Conservation (phyloP, 2,888 invertebrate genomes). For the Cantharis rufa region DNA sequence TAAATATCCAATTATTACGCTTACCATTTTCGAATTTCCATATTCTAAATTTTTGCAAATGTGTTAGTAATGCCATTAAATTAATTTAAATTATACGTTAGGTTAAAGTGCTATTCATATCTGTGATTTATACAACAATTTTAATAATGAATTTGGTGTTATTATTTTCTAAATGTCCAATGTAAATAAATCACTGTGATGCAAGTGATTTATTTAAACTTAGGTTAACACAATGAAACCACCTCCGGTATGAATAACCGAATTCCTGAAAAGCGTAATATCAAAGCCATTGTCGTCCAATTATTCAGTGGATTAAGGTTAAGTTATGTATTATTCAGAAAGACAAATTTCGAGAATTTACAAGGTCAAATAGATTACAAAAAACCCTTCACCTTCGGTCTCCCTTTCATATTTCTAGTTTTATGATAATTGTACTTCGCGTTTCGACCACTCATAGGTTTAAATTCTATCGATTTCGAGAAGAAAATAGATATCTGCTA, state of each 20-base stretch:
- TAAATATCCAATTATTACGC: not conserved
- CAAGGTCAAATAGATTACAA: not conserved
- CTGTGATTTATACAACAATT: not conserved
- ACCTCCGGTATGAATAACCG: conserved; percentile 10
- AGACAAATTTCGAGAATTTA: conserved; percentile 5
- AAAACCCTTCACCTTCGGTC: not conserved
- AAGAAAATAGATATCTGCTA: not conserved
- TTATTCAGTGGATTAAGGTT: conserved; percentile 13
- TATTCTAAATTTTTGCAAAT: no score
- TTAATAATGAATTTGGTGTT: not conserved
- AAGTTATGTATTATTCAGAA: conserved; percentile 8
- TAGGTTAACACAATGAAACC: conserved; percentile 4
- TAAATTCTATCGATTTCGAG: not conserved
- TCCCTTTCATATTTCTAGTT: not conserved
- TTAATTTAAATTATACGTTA: not conserved
- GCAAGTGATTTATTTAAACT: conserved; percentile 4
- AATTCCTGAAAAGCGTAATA: conserved; percentile 8
- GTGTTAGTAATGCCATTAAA: not conserved
- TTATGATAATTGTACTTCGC: not conserved
- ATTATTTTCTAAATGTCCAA: not conserved
- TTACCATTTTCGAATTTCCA: not conserved
- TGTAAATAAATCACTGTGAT: not conserved
- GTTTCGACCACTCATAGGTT: no score
- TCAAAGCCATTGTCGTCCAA: conserved; percentile 11
- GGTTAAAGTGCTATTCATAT: not conserved